A percentile compares a stretch with the other conserved stretches of the same genome.
These are phyloP conservation scores for Drosophila tripunctata DNA, from an alignment of 2,888 invertebrate species.

Conservation along the genomic window DNA sequence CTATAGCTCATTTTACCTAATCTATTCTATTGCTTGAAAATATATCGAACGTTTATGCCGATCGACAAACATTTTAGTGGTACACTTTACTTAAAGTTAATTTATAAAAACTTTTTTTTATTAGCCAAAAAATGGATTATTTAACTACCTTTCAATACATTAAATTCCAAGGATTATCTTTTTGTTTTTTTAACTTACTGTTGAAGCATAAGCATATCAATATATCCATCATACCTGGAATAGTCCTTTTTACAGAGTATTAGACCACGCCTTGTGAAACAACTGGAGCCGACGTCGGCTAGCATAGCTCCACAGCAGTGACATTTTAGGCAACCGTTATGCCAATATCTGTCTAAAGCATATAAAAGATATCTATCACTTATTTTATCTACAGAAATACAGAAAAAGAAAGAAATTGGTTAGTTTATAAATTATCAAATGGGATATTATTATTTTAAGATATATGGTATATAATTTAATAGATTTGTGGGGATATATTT, in stretches of 20 bases:
- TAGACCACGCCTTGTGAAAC: conserved; percentile 96
- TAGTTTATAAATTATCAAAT: conserved; percentile 16
- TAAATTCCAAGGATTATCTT: not conserved
- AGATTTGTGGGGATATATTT: too few species aligned
- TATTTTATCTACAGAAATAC: conserved; percentile 87
- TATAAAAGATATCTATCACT: conserved; percentile 95
- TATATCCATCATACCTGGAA: conserved; percentile 89
- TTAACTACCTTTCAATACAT: too few species aligned
- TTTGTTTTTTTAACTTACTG: not conserved
- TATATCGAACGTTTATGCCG: too few species aligned
- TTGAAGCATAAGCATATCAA: not conserved
- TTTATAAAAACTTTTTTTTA: too few species aligned
- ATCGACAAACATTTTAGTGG: too few species aligned
- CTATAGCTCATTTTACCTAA: not conserved
- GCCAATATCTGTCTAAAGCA: conserved; percentile 98
- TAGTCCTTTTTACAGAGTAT: conserved; percentile 98
- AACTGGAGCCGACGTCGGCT: conserved; percentile 95
- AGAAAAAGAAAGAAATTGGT: conserved; percentile 28
- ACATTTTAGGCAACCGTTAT: conserved; percentile 97
- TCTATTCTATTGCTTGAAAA: too few species aligned
- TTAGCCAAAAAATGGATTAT: too few species aligned
- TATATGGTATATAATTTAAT: not conserved
- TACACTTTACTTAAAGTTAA: too few species aligned
- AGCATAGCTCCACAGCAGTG: conserved; percentile 94
- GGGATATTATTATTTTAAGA: not conserved